Evolutionary conservation across 1,140 invertebrate species (phyloP).

Genomic region (Campodea augens): DNA sequence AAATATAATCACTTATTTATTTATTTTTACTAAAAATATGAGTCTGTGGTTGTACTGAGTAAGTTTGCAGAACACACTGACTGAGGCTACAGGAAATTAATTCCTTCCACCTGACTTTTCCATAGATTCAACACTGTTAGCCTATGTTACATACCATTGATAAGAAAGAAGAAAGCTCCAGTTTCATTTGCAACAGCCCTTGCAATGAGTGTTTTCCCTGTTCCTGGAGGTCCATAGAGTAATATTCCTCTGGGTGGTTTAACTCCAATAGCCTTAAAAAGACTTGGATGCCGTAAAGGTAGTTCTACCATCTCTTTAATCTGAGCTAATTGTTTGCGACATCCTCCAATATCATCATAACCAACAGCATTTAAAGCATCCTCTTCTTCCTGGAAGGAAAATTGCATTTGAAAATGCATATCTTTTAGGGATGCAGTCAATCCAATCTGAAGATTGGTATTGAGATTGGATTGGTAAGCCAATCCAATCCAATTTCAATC

Average conservation of each 20-base stretch:
- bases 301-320: conserved; percentile 99
- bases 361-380: conserved; percentile 94
- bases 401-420: too few species aligned
- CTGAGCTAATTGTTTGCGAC: conserved; percentile 93
- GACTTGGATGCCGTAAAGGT: conserved; percentile 87
- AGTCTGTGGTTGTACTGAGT: too few species aligned
- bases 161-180: conserved; percentile 68
- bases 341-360: conserved; percentile 98
- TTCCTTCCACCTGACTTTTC: too few species aligned
- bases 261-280: conserved; percentile 92
- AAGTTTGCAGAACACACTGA: too few species aligned
- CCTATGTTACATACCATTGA: conserved; percentile 45
- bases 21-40: not conserved
- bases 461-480: too few species aligned
- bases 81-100: too few species aligned
- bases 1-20: not conserved
- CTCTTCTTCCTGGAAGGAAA: too few species aligned
- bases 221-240: conserved; percentile 77
- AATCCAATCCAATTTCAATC: too few species aligned
- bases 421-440: too few species aligned
- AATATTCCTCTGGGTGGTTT: conserved; percentile 83
- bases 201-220: conserved; percentile 76
- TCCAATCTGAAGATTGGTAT: too few species aligned
- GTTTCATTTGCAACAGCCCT: conserved; percentile 86
- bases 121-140: conserved; percentile 1